These are phyloP conservation scores for Pachydiplax longipennis DNA, from an alignment of 2,888 invertebrate species.

Conservation along the genomic window DNA sequence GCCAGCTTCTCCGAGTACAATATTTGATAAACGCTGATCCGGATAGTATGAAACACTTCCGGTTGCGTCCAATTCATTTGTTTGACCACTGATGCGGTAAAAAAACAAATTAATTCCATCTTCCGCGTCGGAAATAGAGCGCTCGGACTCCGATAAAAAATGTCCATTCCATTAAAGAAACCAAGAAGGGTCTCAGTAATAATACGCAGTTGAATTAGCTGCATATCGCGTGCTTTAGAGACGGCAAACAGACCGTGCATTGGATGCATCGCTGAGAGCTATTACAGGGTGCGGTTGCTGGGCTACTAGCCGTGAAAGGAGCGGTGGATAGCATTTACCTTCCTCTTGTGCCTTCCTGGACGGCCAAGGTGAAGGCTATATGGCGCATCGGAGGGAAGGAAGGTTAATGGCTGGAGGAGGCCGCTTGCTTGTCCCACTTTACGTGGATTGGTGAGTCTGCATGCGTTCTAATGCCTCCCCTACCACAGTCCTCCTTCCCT, in stretches of 20 bases:
- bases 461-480: not conserved
- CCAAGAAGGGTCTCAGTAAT: no score
- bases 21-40: no score
- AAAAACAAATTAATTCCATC: no score
- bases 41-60: no score
- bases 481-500: not conserved
- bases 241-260: not conserved
- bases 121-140: no score
- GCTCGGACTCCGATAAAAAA: no score
- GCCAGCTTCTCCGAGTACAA: no score
- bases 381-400: not conserved
- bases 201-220: not conserved
- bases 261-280: not conserved
- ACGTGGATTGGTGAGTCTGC: not conserved
- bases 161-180: no score
- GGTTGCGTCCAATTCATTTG: no score
- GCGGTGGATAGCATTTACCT: not conserved
- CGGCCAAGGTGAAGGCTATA: not conserved
- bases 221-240: not conserved
- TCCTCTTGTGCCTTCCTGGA: not conserved
- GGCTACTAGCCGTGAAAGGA: not conserved
- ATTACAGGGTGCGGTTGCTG: not conserved
- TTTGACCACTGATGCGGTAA: no score
- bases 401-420: not conserved
- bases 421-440: not conserved